phyloP scores from a whole-genome alignment of 1,140 invertebrate species.

The Danaus plexippus region DNA sequence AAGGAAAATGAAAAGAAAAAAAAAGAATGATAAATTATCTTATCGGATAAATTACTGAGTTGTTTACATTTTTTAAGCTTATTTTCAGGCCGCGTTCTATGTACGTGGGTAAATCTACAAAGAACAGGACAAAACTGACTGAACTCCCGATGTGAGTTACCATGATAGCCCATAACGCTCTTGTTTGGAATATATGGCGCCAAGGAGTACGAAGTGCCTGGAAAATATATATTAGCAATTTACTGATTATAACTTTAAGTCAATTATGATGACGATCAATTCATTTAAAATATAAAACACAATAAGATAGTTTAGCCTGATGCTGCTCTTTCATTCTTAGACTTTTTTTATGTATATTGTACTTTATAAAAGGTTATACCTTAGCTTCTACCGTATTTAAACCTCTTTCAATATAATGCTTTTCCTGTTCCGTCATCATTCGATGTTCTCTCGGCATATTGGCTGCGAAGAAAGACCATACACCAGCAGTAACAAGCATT shows the following conservation, averaged over 20 bases:
- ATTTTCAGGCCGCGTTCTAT: conserved; percentile 75
- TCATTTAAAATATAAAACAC: conserved; percentile 2
- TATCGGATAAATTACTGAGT: neutral
- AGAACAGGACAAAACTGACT: conserved; percentile 79
- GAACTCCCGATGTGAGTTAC: conserved; percentile 77
- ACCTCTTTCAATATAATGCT: conserved; percentile 74
- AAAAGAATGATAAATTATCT: neutral
- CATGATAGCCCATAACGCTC: conserved; percentile 77
- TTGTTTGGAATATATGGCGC: conserved; percentile 75
- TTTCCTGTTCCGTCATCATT: conserved; percentile 74
- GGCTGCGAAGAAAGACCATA: conserved; percentile 77
- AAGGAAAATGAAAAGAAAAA: neutral
- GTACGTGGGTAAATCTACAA: conserved; percentile 82
- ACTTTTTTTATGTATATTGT: neutral
- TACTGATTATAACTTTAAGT: neutral
- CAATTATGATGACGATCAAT: neutral
- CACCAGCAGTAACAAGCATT: conserved; percentile 73
- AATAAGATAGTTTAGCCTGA: neutral
- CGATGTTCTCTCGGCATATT: conserved; percentile 76
- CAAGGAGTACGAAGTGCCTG: conserved; percentile 73
- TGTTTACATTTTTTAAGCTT: conserved; percentile 52
- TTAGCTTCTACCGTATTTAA: conserved; percentile 29
- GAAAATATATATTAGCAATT: conserved; percentile 14
- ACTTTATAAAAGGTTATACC: conserved; percentile 28
- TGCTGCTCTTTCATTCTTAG: neutral